Evolutionary conservation across 2,888 invertebrate species (phyloP).

Genomic region (Oligia strigilis): DNA sequence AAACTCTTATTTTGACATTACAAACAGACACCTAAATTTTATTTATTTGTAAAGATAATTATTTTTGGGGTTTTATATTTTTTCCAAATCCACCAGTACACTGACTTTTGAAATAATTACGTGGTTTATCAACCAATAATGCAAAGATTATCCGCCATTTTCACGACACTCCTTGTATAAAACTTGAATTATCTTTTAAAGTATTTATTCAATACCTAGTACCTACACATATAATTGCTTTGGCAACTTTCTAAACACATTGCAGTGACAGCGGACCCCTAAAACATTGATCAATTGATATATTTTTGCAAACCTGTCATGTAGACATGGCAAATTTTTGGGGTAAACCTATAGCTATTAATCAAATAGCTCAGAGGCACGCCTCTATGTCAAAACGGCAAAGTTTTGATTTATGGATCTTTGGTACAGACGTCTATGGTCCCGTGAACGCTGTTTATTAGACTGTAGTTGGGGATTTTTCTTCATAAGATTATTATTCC

Average conservation of each 20-base stretch:
- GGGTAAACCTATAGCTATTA: conserved; percentile 48
- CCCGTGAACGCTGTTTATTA: not conserved
- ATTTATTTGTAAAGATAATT: too few relatives aligned
- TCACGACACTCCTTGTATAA: too few relatives aligned
- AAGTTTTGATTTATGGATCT: conserved; percentile 50
- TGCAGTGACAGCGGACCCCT: not conserved
- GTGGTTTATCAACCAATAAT: not conserved
- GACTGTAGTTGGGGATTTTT: not conserved
- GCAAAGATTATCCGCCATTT: not conserved
- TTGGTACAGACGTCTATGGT: conserved; percentile 23
- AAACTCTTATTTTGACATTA: not conserved
- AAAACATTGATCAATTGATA: conserved; percentile 46
- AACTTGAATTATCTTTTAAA: not conserved
- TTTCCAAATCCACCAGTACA: too few relatives aligned
- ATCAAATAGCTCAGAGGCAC: conserved; percentile 45
- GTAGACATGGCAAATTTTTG: conserved; percentile 34
- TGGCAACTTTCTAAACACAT: not conserved
- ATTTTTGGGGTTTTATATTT: too few relatives aligned
- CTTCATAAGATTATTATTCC: not conserved
- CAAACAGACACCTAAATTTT: too few relatives aligned
- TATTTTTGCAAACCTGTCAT: conserved; percentile 35
- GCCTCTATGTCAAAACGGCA: conserved; percentile 43
- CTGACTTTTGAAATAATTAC: too few relatives aligned
- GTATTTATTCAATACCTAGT: not conserved
- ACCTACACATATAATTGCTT: not conserved